These are phyloP conservation scores for Rhynchophorus ferrugineus DNA, from an alignment of 1,140 invertebrate genomes.

Conservation along the genomic window DNA sequence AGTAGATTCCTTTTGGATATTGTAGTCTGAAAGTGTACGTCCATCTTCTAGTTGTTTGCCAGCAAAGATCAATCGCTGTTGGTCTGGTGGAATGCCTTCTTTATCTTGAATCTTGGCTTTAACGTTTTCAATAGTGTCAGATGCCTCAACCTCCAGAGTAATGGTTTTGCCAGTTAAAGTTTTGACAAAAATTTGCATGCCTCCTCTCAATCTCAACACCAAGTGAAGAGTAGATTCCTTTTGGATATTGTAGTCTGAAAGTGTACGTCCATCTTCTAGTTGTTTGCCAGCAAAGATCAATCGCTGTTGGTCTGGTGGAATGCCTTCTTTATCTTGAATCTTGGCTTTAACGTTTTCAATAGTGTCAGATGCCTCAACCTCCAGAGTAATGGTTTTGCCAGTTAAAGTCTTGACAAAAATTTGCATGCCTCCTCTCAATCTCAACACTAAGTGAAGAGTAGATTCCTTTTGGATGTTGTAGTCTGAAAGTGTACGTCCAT, in stretches of 20 bases:
- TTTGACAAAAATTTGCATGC: constrained; percentile 58
- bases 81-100: constrained; percentile 54
- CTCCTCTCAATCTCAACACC: constrained; percentile 64
- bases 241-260: constrained; percentile 71
- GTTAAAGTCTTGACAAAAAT: constrained; percentile 65
- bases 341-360: constrained; percentile 69
- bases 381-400: constrained; percentile 64
- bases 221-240: constrained; percentile 67
- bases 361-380: constrained; percentile 66
- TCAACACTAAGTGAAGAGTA: constrained; percentile 64
- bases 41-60: constrained; percentile 75
- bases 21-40: constrained; percentile 67
- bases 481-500: constrained; percentile 68
- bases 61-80: constrained; percentile 58
- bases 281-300: constrained; percentile 68
- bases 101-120: constrained; percentile 60
- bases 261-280: constrained; percentile 69
- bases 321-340: constrained; percentile 55
- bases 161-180: constrained; percentile 66
- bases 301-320: constrained; percentile 54
- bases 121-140: constrained; percentile 70
- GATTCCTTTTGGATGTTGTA: constrained; percentile 71
- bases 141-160: constrained; percentile 62
- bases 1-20: constrained; percentile 66
- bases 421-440: constrained; percentile 56